phyloP scores from a whole-genome alignment of 2,113 vertebrate genomes.

The Elachura formosa region DNA sequence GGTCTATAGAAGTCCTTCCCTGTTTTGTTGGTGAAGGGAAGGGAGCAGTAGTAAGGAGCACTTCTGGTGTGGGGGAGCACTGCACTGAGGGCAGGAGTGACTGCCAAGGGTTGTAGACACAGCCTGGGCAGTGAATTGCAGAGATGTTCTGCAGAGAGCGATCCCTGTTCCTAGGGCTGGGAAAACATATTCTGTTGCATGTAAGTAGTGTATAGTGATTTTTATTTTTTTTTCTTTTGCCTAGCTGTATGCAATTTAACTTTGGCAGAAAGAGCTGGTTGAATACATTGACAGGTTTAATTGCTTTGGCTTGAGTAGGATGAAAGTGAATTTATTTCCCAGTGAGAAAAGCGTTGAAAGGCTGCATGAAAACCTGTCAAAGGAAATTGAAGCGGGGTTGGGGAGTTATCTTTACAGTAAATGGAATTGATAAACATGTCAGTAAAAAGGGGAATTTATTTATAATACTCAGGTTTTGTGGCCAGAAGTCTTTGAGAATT shows the following conservation, averaged over 20 bases:
- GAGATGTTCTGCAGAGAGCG: neutral
- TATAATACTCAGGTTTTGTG: conserved; percentile 5
- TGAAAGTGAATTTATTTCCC: conserved; percentile 61
- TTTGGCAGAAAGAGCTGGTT: conserved; percentile 43
- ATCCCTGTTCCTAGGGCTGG: neutral
- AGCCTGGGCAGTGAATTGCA: neutral
- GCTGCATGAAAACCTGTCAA: conserved; percentile 56
- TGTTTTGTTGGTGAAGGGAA: neutral
- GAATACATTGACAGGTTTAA: conserved; percentile 60
- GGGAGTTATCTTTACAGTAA: conserved; percentile 52
- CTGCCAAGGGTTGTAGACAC: neutral
- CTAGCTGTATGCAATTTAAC: neutral
- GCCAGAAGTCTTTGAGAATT: conserved; percentile 4
- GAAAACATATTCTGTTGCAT: neutral
- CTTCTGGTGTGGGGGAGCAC: neutral
- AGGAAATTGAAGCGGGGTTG: conserved; percentile 29
- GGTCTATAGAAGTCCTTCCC: neutral
- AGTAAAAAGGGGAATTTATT: conserved; percentile 31
- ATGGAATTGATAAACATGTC: conserved; percentile 52
- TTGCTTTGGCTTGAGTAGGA: conserved; percentile 52
- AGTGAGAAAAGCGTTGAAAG: conserved; percentile 44
- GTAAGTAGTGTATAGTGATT: neutral
- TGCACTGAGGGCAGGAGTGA: neutral
- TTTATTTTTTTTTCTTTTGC: neutral
- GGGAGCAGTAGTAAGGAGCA: neutral